Base-by-base conservation (phyloP, 2,113 vertebrate genomes). In the Apteryx owenii region DNA sequence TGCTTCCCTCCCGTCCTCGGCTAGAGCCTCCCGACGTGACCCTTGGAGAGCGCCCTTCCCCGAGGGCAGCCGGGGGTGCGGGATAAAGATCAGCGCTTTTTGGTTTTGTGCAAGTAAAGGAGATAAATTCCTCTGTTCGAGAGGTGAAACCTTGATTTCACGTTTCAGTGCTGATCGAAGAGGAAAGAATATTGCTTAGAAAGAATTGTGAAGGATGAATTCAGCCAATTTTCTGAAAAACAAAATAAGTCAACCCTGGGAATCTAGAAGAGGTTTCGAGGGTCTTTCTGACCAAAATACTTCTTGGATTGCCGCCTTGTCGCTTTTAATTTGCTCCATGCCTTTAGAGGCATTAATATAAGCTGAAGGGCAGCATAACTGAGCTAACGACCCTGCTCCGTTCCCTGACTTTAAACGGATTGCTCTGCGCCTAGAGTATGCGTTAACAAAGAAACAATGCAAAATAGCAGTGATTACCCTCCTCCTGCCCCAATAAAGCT, bases 101-200 rank as follows among this genome's bases (percentile, higher is more conserved):
- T 28, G 29, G 21, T 42, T 51, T 36, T 7, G 79, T n/a, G 71
- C 28, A 61, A 31, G 33, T 8, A 10, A 38, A 48, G 20, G 62
- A 81, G 26, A 66, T 62, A 8, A 36, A 82, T 61, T 77, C 29
- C 33, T 22, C 12, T 83, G 40, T 33, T 70, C 21, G 20, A 33
- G n/a, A 17, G 9, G 20, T n/a, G 46, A 65, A 73, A 75, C 51
- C 79, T 90, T 50, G 25, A 88, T 93, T 88, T 91, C 88, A 40
- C 31, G 3, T 87, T 85, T 64, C 81, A 56, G 12, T 44, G 51
- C 33, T 38, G 64, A 33, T 9, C 29, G 33, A 33, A 46, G 75
- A 69, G 75, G 44, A 46, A 68, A 46, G 44, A 46, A 46, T 46
- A 46, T 46, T 46, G 44, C 16, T 15, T 46, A 46, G 44, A 46